These are phyloP conservation scores for Brachypteracias leptosomus DNA, from an alignment of 2,113 vertebrate species.

Conservation along the genomic window DNA sequence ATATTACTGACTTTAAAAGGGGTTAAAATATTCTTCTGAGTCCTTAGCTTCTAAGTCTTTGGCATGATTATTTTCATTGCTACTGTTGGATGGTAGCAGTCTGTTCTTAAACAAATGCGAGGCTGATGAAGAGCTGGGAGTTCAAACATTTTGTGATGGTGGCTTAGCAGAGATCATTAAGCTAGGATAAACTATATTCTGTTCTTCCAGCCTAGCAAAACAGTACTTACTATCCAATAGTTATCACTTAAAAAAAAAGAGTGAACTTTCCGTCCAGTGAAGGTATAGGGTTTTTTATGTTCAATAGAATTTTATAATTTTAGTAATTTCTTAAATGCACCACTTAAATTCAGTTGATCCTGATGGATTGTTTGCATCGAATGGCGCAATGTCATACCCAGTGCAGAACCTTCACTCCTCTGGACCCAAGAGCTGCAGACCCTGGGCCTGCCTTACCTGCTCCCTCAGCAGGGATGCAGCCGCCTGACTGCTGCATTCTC, in stretches of 20 bases:
- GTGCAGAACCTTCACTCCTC: not conserved
- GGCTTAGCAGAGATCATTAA: not conserved
- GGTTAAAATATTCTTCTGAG: not conserved
- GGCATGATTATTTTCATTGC: not conserved
- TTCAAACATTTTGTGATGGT: not conserved
- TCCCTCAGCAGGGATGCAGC: not conserved
- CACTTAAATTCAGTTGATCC: not conserved
- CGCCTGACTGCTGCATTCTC: not conserved
- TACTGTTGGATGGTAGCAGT: not conserved
- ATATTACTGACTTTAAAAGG: not conserved
- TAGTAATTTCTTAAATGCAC: not conserved
- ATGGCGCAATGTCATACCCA: not conserved
- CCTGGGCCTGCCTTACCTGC: not conserved
- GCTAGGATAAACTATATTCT: not conserved
- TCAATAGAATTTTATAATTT: not conserved
- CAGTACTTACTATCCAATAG: not conserved
- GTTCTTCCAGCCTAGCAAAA: not conserved
- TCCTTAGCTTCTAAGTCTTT: not conserved
- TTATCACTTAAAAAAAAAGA: not conserved
- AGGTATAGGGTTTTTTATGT: not conserved
- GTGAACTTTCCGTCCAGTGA: not conserved
- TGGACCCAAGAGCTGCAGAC: not conserved
- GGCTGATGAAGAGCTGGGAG: not conserved
- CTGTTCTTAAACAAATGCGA: not conserved
- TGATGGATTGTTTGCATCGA: not conserved